Evolutionary conservation across 2,888 invertebrate species (phyloP), one percentile per base, ranked within the genome.

Genomic region (Brachypalpus laphriformis): DNA sequence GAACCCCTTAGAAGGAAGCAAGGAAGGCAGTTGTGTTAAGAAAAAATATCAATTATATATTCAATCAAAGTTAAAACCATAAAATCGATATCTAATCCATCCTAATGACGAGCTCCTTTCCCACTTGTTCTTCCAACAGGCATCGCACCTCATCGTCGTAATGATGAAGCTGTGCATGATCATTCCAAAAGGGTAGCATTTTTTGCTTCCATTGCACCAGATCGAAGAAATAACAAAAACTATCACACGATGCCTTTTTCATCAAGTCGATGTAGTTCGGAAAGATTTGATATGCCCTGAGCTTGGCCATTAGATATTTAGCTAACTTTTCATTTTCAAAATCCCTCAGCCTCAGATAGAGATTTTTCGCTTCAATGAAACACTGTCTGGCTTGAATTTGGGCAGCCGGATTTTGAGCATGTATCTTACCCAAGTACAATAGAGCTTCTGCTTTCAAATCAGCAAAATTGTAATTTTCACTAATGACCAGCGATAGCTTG

Each of bases 311-410:
- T n/a, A 85, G 31, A 11, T 54, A 85, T 4, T 8, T 81, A 0
- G 75, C 85, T 0, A 81, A 45, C 16, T 76, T 81, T 8, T 76
- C 85, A 14, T 81, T 85, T 14, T 85, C 81, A n/a, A 66, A 51
- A 40, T 85, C 81, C 1, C 31, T 14, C 5, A 81, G 14, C 14
- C 8, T 40, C 0, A 18, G 20, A 40, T 76, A 85, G 4, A 81
- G 59, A 0, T 54, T 54, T 3, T 61, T 81, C 2, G 85, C 85
- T 42, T 56, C 75, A 6, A 71, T 57, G 11, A 85, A 85, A 4
- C 81, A 66, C 1, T 75, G 25, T 3, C 75, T 51, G 7, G 85
- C 85, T 18, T 47, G 8, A 7, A 0, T n/a, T 3, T 81, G 71
- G 6, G 65, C 49, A 9, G 34, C 1, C 2, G n/a, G 2, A 11